Conservation (phyloP, 2,888 invertebrate genomes). For the Trissonchulus sp. region DNA sequence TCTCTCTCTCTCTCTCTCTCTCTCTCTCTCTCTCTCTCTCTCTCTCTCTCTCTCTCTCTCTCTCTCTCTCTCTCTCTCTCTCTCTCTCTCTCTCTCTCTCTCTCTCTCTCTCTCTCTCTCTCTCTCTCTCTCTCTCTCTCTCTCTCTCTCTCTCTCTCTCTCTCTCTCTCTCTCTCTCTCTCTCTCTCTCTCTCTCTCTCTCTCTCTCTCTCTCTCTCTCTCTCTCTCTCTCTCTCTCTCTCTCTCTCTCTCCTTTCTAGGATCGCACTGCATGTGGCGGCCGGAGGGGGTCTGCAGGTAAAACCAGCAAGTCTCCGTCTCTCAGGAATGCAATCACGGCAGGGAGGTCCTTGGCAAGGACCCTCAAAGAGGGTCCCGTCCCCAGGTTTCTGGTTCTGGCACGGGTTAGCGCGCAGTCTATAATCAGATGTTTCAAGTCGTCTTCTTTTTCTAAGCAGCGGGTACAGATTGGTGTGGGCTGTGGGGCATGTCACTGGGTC, state of each 20-base stretch:
- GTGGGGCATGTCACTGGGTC: too few species aligned
- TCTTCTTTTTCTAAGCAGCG: too few species aligned
- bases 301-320: too few species aligned
- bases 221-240: constrained; percentile 8
- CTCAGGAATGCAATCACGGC: too few species aligned
- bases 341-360: too few species aligned
- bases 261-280: too few species aligned
- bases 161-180: constrained; percentile 8
- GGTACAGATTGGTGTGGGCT: too few species aligned
- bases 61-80: constrained; percentile 8
- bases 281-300: too few species aligned
- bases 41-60: constrained; percentile 8
- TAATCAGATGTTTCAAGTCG: too few species aligned
- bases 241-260: neutral
- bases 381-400: too few species aligned
- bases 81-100: constrained; percentile 8
- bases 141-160: constrained; percentile 8
- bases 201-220: constrained; percentile 8
- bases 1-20: constrained; percentile 8
- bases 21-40: neutral
- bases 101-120: constrained; percentile 8
- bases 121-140: constrained; percentile 8
- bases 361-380: too few species aligned
- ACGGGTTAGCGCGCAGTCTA: too few species aligned
- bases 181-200: constrained; percentile 4